These are phyloP conservation scores for Acestrorhynchus altus DNA, from an alignment of 2,797 vertebrate species.

Conservation along the genomic window DNA sequence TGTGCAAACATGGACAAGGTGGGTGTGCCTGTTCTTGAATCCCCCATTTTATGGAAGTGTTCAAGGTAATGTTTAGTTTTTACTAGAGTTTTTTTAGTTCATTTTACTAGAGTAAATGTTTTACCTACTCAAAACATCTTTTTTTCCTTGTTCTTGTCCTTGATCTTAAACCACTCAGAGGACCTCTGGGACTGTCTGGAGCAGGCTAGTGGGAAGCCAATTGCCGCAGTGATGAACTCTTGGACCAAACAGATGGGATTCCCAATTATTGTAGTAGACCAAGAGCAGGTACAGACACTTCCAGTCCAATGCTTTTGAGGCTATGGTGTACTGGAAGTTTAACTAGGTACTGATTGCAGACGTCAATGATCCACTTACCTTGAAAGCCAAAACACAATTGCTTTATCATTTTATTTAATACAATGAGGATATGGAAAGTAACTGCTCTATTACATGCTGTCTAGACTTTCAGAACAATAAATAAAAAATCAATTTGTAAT, in stretches of 20 bases:
- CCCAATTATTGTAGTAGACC: constrained; percentile 92
- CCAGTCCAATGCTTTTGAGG: background rate
- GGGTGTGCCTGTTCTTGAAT: background rate
- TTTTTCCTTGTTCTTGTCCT: background rate
- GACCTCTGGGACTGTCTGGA: constrained; percentile 97
- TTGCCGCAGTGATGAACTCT: constrained; percentile 94
- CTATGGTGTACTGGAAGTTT: background rate
- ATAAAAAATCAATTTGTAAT: too few species aligned
- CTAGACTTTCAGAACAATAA: background rate
- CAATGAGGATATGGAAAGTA: background rate
- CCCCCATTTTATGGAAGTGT: background rate
- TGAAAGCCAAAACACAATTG: background rate
- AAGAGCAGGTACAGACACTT: constrained; percentile 85
- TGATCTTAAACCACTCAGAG: constrained; percentile 76
- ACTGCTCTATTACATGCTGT: background rate
- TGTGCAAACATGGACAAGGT: background rate
- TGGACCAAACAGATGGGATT: constrained; percentile 99
- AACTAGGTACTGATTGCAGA: background rate
- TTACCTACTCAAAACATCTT: background rate
- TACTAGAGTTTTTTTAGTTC: background rate
- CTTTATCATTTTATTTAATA: background rate
- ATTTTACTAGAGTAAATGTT: background rate
- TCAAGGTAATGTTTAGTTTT: background rate
- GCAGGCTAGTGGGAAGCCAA: constrained; percentile 93
- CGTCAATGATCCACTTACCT: background rate